Evolutionary conservation across 2,888 invertebrate genomes (phyloP).

Genomic region (Eulithis testata): DNA sequence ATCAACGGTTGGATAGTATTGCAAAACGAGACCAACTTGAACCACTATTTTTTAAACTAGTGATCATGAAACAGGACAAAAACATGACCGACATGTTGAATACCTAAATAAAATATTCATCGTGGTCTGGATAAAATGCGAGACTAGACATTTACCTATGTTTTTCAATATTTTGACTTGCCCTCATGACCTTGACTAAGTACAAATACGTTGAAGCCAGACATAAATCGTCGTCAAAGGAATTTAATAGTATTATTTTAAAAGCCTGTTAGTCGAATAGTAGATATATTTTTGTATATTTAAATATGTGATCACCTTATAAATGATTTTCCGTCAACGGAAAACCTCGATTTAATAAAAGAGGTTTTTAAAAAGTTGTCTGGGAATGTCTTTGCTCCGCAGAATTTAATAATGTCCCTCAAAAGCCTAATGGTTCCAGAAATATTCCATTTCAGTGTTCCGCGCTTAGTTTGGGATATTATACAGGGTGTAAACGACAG

Average conservation of each 20-base stretch:
- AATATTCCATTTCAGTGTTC: slow-evolving; percentile 36
- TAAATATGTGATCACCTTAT: not conserved
- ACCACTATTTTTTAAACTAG: not conserved
- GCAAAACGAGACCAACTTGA: slow-evolving; percentile 6
- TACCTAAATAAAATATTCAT: no score
- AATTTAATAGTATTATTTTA: no score
- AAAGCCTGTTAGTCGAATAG: no score
- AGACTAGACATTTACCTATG: no score
- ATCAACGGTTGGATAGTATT: slow-evolving; percentile 4
- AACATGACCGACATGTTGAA: no score
- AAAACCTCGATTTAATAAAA: slow-evolving; percentile 21
- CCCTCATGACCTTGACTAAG: no score
- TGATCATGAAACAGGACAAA: no score
- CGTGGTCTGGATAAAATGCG: no score
- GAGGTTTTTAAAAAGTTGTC: slow-evolving; percentile 26
- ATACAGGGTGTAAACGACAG: slow-evolving; percentile 2
- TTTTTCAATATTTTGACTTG: no score
- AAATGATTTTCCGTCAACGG: not conserved
- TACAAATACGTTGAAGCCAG: no score
- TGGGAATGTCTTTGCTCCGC: slow-evolving; percentile 29
- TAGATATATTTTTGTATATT: not conserved
- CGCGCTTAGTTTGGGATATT: slow-evolving; percentile 24
- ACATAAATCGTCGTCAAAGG: no score
- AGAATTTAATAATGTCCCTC: slow-evolving; percentile 43
- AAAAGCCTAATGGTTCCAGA: slow-evolving; percentile 39